Percentiles rank a stretch among this genome's conserved stretches.
These are phyloP conservation scores for Coelopa pilipes DNA, from an alignment of 2,888 invertebrate genomes.

Conservation along the genomic window DNA sequence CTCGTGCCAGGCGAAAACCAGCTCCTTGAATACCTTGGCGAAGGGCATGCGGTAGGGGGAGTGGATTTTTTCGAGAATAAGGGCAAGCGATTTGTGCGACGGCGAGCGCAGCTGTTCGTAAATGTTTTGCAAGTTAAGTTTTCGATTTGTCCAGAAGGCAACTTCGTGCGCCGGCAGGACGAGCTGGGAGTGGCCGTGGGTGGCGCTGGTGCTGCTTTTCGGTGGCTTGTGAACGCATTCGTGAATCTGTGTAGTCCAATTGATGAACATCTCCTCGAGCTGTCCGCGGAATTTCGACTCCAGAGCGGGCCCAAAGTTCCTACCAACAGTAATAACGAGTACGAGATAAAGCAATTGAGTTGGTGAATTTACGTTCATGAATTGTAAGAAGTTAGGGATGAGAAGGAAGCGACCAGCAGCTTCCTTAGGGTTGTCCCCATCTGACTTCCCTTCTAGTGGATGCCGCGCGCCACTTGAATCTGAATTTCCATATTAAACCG, in stretches of 20 bases:
- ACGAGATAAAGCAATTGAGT: background rate
- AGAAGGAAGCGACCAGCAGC: background rate
- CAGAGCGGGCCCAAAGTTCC: constrained; percentile 51
- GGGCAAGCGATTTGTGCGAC: constrained; percentile 83
- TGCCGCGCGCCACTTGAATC: background rate
- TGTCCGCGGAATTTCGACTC: constrained; percentile 69
- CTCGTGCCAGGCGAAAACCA: constrained; percentile 80
- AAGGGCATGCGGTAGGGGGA: constrained; percentile 85
- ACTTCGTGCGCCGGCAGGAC: constrained; percentile 77
- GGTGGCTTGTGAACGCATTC: constrained; percentile 59
- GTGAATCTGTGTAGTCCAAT: constrained; percentile 86
- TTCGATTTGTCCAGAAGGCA: constrained; percentile 82
- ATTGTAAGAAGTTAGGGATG: too few species aligned
- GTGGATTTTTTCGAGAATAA: constrained; percentile 78
- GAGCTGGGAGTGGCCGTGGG: constrained; percentile 38
- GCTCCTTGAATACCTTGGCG: constrained; percentile 80
- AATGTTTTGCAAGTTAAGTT: constrained; percentile 85
- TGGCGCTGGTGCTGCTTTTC: constrained; percentile 39
- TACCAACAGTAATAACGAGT: constrained; percentile 34
- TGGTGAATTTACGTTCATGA: too few species aligned
- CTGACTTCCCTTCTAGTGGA: too few species aligned
- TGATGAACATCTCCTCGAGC: constrained; percentile 87
- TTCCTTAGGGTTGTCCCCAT: too few species aligned
- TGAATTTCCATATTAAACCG: constrained; percentile 5
- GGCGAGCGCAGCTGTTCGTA: constrained; percentile 86